These are phyloP conservation scores for Corythornis leucogaster DNA, from an alignment of 2,797 vertebrate genomes.

Conservation along the genomic window DNA sequence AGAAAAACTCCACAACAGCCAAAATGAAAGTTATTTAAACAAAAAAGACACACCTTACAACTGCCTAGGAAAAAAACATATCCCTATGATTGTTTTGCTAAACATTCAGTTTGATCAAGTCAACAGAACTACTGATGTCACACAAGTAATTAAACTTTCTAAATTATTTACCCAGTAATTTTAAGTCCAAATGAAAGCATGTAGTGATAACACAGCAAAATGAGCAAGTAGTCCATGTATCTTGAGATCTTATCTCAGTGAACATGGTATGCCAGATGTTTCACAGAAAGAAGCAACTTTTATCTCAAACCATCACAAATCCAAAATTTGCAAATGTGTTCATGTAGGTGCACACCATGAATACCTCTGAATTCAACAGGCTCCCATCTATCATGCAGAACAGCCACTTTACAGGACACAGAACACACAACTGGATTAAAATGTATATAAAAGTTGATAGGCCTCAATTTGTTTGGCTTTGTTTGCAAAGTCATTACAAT, in stretches of 20 bases:
- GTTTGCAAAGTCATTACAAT: conserved; percentile 16
- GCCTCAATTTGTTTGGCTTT: conserved; percentile 38
- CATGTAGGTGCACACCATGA: background rate
- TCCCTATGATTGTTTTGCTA: background rate
- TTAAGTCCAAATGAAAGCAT: conserved; percentile 33
- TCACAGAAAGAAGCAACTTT: conserved; percentile 41
- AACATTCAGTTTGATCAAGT: conserved; percentile 1
- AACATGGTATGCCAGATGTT: conserved; percentile 21
- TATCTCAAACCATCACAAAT: background rate
- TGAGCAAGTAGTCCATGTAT: background rate
- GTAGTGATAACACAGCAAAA: conserved; percentile 27
- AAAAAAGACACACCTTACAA: background rate
- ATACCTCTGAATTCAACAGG: background rate
- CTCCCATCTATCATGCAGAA: background rate
- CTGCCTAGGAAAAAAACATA: conserved; percentile 33
- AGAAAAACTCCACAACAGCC: background rate
- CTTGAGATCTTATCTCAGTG: conserved; percentile 7
- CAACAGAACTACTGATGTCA: background rate
- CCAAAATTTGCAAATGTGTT: background rate
- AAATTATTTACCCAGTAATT: conserved; percentile 21
- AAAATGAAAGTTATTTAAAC: conserved; percentile 2
- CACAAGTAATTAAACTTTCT: conserved; percentile 23
- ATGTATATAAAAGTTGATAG: conserved; percentile 26
- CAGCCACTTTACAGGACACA: background rate
- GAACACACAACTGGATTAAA: background rate